A percentile compares a stretch with the other conserved stretches of the same genome.
phyloP scores from a whole-genome alignment of 2,888 invertebrate genomes.

The Nasonovia ribisnigri region DNA sequence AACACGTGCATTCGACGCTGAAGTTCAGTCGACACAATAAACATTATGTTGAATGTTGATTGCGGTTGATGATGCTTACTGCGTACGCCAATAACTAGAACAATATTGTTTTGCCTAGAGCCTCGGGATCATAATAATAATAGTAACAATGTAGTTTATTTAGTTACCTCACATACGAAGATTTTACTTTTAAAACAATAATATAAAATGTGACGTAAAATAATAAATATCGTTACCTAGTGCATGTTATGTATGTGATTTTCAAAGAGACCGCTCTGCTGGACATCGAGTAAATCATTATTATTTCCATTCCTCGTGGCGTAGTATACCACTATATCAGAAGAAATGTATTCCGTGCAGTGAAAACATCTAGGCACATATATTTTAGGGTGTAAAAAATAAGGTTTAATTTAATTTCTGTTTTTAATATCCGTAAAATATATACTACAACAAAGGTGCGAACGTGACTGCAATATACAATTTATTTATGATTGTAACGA shows the following conservation, averaged over 20 bases:
- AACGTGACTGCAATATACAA: not conserved
- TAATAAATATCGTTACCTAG: not conserved
- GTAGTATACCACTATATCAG: not conserved
- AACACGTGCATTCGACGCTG: not conserved
- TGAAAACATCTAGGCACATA: not conserved
- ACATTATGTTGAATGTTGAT: not conserved
- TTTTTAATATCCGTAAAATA: not conserved
- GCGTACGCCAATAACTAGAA: not conserved
- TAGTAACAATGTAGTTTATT: not conserved
- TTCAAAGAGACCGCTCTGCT: not conserved
- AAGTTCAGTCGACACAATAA: not conserved
- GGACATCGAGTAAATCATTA: not conserved
- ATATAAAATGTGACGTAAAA: not conserved
- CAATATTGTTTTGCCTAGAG: not conserved
- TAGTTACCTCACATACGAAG: not conserved
- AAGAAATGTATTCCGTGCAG: not conserved
- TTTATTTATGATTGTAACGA: not conserved
- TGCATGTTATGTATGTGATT: not conserved
- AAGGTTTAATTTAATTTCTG: not conserved
- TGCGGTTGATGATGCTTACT: not conserved
- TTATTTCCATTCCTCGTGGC: not conserved
- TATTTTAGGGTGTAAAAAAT: not conserved
- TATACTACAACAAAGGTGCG: not conserved
- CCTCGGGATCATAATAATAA: not conserved
- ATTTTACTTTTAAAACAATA: not conserved